These are phyloP conservation scores for Platycheirus rosarum DNA, from an alignment of 2,888 invertebrate genomes.

Conservation along the genomic window DNA sequence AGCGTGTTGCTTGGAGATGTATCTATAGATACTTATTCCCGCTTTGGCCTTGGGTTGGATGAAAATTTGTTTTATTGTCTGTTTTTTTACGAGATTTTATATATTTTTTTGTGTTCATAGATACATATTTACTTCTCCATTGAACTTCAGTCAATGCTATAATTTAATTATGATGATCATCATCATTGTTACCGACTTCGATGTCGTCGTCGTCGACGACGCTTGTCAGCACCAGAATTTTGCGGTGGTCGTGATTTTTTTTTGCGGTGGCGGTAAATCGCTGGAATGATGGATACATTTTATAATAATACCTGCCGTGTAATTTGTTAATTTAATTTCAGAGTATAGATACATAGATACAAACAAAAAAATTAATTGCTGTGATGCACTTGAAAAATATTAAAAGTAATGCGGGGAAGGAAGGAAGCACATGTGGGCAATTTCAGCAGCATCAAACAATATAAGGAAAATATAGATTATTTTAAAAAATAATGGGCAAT, in stretches of 20 bases:
- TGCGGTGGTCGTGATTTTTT: constrained; percentile 43
- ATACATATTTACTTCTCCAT: constrained; percentile 48
- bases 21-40: constrained; percentile 42
- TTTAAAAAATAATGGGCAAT: neutral
- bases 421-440: neutral
- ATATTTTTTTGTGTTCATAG: constrained; percentile 17
- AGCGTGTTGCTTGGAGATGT: neutral
- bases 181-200: constrained; percentile 21
- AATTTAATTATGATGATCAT: constrained; percentile 73
- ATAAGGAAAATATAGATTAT: constrained; percentile 29
- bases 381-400: constrained; percentile 63
- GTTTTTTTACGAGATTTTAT: constrained; percentile 42
- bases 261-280: constrained; percentile 30
- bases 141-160: constrained; percentile 73
- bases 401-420: neutral
- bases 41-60: constrained; percentile 56
- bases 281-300: constrained; percentile 29
- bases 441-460: constrained; percentile 20
- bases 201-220: constrained; percentile 1
- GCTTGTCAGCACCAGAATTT: constrained; percentile 42
- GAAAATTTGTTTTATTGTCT: constrained; percentile 54
- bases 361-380: constrained; percentile 47
- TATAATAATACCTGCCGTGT: constrained; percentile 64
- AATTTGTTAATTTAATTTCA: constrained; percentile 64
- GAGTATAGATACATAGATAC: constrained; percentile 8